Evolutionary conservation across 2,888 invertebrate genomes (phyloP), one percentile per base, ranked within the genome.

Genomic region (Sinelater perroti): DNA sequence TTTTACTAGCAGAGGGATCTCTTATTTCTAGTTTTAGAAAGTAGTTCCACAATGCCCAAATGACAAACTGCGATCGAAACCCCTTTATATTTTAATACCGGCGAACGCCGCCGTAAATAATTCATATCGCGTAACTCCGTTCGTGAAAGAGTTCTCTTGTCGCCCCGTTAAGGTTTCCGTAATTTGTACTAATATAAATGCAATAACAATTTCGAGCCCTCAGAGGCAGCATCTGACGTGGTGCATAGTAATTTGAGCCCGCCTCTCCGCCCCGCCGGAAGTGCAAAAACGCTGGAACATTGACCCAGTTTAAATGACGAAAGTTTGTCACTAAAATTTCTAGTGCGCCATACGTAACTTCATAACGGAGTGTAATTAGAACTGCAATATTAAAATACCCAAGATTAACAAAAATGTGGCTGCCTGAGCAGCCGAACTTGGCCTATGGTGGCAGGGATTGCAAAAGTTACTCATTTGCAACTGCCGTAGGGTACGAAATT

Each of bases 371-470:
- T 55, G 57, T 57, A 57, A 57, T 57, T 57, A 52, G 52, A 57
- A 57, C 55, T 45, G 51, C 56, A 50, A 52, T 60, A 60, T 60
- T 60, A 60, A 60, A 60, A 56, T 57, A 47, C 17, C 26, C 42
- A 53, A 53, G 57, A 57, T 57, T 57, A 57, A 40, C 40, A 57
- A 52, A 52, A 52, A 47, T n/a, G n/a, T n/a, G n/a, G n/a, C n/a
- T n/a, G n/a, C n/a, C n/a, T n/a, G n/a, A n/a, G n/a, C n/a, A n/a
- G n/a, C n/a, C n/a, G n/a, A n/a, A n/a, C n/a, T n/a, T n/a, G n/a
- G n/a, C n/a, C n/a, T n/a, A n/a, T n/a, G n/a, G n/a, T n/a, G n/a
- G n/a, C n/a, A n/a, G n/a, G n/a, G n/a, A n/a, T n/a, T n/a, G n/a
- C n/a, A n/a, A n/a, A n/a, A n/a, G n/a, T n/a, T n/a, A n/a, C n/a